A percentile compares a stretch with the other conserved stretches of the same genome.
Conservation (phyloP, 2,797 vertebrate species). For the Mergus octosetaceus region DNA sequence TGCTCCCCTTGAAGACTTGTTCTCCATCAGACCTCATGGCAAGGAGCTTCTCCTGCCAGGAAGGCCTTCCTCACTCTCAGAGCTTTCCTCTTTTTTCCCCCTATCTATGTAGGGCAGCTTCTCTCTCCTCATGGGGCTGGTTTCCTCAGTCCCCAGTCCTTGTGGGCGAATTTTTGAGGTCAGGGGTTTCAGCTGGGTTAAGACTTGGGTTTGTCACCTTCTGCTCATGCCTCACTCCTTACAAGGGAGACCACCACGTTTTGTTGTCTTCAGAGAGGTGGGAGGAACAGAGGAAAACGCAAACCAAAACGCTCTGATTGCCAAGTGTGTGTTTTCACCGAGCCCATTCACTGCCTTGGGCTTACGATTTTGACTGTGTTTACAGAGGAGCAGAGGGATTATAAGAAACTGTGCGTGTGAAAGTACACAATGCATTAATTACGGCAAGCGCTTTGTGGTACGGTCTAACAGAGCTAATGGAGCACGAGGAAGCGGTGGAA, state of each 20-base stretch:
- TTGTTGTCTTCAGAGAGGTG: neutral
- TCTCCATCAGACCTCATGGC: neutral
- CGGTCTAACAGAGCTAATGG: slow-evolving; percentile 42
- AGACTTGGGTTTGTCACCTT: neutral
- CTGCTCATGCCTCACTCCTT: neutral
- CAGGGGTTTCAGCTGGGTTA: neutral
- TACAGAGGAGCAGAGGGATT: slow-evolving; percentile 6
- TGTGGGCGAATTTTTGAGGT: neutral
- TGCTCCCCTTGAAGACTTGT: neutral
- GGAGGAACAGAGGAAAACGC: neutral
- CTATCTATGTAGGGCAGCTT: fast-evolving
- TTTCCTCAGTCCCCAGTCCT: neutral
- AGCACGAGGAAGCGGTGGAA: slow-evolving; percentile 54
- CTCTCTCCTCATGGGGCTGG: neutral
- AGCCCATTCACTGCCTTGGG: neutral
- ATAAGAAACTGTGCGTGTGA: neutral
- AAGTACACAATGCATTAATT: slow-evolving; percentile 47
- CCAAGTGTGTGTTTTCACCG: neutral
- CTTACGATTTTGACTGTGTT: neutral
- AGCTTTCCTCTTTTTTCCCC: neutral
- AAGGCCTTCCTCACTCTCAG: neutral
- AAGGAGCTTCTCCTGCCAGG: neutral
- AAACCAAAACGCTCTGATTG: neutral
- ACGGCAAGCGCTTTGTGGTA: neutral
- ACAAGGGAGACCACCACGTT: fast-evolving